Percentiles rank a stretch among this genome's conserved stretches.
Evolutionary conservation across 2,797 vertebrate genomes (phyloP).

Genomic region (Amblyraja radiata): DNA sequence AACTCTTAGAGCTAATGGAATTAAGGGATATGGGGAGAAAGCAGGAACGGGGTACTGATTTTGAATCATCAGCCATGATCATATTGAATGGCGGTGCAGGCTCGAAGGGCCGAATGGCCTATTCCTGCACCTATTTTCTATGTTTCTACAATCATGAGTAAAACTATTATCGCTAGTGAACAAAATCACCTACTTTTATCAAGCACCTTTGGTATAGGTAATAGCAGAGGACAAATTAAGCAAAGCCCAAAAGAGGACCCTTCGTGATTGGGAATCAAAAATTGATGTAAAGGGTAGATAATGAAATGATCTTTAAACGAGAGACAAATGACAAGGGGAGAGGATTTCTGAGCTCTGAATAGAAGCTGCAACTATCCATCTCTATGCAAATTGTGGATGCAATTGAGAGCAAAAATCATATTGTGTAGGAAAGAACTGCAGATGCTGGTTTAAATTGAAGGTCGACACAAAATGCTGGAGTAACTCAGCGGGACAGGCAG

Average conservation of each 20-base stretch:
- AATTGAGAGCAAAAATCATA: too few relatives aligned
- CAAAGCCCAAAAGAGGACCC: neutral
- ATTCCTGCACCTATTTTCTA: too few relatives aligned
- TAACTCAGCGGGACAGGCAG: too few relatives aligned
- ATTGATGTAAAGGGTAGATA: neutral
- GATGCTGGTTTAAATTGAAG: too few relatives aligned
- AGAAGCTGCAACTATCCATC: neutral
- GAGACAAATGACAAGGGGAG: neutral
- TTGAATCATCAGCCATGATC: too few relatives aligned
- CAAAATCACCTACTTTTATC: neutral
- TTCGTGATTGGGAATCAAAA: neutral
- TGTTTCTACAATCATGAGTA: neutral
- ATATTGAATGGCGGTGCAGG: too few relatives aligned
- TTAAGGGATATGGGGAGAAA: too few relatives aligned
- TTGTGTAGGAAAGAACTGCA: too few relatives aligned
- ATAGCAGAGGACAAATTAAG: neutral
- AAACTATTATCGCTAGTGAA: neutral
- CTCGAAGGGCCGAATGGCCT: too few relatives aligned
- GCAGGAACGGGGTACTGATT: too few relatives aligned
- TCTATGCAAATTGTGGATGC: neutral
- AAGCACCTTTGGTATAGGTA: neutral
- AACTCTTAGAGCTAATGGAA: too few relatives aligned
- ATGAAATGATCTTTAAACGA: neutral
- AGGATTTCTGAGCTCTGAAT: neutral
- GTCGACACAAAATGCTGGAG: too few relatives aligned